Conservation (phyloP, 2,113 vertebrate species). For the Rissa tridactyla region DNA sequence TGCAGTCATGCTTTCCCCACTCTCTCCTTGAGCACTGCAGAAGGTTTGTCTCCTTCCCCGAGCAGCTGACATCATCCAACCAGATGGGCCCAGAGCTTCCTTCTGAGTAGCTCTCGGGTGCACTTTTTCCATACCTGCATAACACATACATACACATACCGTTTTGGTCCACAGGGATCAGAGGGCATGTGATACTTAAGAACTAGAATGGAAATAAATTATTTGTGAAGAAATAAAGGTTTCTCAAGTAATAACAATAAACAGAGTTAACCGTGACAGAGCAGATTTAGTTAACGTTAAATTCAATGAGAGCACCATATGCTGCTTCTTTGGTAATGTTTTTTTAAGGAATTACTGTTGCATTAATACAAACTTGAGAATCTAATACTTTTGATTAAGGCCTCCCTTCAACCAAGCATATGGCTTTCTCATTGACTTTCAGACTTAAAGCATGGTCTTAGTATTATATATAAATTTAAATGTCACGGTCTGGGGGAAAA, state of each 20-base stretch:
- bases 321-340: background rate
- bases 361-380: background rate
- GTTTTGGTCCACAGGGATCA: background rate
- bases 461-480: background rate
- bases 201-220: background rate
- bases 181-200: background rate
- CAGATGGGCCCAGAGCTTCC: conserved; percentile 80
- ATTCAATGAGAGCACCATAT: background rate
- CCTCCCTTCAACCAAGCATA: background rate
- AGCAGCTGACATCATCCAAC: conserved; percentile 90
- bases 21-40: conserved; percentile 80
- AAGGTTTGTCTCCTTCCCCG: conserved; percentile 84
- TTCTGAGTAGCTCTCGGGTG: conserved; percentile 67
- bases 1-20: conserved; percentile 91
- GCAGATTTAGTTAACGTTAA: background rate
- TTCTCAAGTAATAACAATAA: background rate
- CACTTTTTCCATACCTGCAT: conserved; percentile 77
- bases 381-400: background rate
- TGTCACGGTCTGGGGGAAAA: background rate
- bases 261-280: background rate
- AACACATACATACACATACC: background rate
- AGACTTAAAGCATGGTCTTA: background rate
- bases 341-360: background rate
- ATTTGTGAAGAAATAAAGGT: background rate
- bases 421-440: background rate